A percentile compares a stretch with the other conserved stretches of the same genome.
Evolutionary conservation across 2,888 invertebrate species (phyloP).

Genomic region (Drosophila austrosaltans): DNA sequence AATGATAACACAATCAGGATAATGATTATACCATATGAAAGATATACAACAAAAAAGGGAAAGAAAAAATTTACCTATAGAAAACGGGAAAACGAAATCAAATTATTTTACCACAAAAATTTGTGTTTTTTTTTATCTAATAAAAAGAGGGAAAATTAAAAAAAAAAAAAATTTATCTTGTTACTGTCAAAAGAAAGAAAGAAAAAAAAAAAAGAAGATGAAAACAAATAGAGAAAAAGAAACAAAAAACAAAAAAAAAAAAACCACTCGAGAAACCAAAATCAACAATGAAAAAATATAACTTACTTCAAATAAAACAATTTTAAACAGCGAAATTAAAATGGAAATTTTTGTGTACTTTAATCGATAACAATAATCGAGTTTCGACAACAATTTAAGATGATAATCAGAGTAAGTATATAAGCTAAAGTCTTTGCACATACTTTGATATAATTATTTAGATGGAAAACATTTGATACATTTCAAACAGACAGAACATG

Average conservation of each 20-base stretch:
- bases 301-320: slow-evolving; percentile 78
- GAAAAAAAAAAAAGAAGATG: background rate
- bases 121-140: slow-evolving; percentile 22
- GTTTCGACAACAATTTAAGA: too few relatives aligned
- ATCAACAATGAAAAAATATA: slow-evolving; percentile 59
- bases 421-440: too few relatives aligned
- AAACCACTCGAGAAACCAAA: slow-evolving; percentile 9
- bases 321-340: slow-evolving; percentile 63
- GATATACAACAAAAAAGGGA: background rate
- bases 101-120: slow-evolving; percentile 46
- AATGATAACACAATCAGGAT: slow-evolving; percentile 17
- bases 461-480: background rate
- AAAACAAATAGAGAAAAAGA: background rate
- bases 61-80: slow-evolving; percentile 19
- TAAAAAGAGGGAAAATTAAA: slow-evolving; percentile 35
- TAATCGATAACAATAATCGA: background rate
- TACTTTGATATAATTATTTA: background rate
- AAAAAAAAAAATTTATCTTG: slow-evolving; percentile 68
- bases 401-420: too few relatives aligned
- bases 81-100: slow-evolving; percentile 41
- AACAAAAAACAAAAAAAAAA: background rate
- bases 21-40: slow-evolving; percentile 12
- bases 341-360: slow-evolving; percentile 24
- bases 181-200: slow-evolving; percentile 61
- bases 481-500: background rate